Conservation (phyloP, 2,888 invertebrate genomes). For the Torymus aiolomorphi region DNA sequence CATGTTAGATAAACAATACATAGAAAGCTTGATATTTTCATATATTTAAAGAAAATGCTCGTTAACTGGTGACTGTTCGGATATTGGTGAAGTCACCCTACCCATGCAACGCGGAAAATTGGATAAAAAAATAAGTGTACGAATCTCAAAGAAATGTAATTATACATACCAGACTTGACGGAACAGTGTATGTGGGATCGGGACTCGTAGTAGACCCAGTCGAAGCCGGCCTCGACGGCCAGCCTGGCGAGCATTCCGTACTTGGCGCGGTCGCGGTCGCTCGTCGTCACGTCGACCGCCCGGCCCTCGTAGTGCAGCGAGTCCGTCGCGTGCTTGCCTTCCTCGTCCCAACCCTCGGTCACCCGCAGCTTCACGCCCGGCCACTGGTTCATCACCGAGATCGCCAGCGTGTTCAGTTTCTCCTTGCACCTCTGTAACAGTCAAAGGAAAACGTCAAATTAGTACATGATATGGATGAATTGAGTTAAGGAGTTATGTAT, state of each 20-base stretch:
- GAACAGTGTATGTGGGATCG: constrained; percentile 97
- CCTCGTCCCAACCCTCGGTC: constrained; percentile 97
- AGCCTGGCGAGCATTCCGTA: constrained; percentile 96
- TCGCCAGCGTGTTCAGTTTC: constrained; percentile 94
- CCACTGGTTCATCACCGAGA: constrained; percentile 99
- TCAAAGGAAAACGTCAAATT: not conserved
- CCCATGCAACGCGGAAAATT: constrained; percentile 7
- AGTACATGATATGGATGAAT: not conserved
- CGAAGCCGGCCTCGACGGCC: constrained; percentile 97
- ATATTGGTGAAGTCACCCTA: no score
- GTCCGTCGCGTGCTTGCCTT: constrained; percentile 85
- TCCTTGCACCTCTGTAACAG: constrained; percentile 94
- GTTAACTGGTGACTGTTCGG: no score
- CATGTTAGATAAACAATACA: no score
- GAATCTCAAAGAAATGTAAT: not conserved
- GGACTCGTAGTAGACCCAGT: constrained; percentile 98
- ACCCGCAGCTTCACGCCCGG: constrained; percentile 94
- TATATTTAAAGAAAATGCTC: no score
- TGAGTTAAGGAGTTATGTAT: not conserved
- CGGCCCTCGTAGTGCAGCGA: constrained; percentile 97
- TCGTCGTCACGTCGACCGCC: constrained; percentile 96
- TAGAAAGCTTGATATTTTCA: no score
- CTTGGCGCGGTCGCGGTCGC: constrained; percentile 93
- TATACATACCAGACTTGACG: constrained; percentile 91
- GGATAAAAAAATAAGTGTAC: not conserved